Evolutionary conservation across 2,113 vertebrate genomes (phyloP), one percentile per base, ranked within the genome.

Genomic region (Oryzias woworae): DNA sequence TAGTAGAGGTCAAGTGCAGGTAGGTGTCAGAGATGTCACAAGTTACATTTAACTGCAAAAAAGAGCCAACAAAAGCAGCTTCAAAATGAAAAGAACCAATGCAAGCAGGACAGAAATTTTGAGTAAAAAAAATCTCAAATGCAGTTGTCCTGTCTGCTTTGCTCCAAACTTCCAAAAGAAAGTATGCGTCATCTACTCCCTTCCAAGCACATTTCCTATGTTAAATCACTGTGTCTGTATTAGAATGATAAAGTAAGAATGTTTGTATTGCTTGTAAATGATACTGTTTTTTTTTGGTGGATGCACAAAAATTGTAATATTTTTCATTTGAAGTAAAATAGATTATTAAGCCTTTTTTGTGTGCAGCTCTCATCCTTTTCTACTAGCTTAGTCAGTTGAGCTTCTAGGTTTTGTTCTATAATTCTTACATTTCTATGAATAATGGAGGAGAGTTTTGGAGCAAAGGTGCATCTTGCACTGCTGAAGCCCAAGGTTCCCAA

Each of bases 401-500:
- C 84, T 87, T 80, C 82, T 78, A 71, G 75, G 83, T 81, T 65
- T 84, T 81, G 62, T 80, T 85, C 84, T 86, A 84, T 86, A 85
- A 87, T 88, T 86, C 80, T 77, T 78, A 74, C 75, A 79, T 84
- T 86, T 80, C 68, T 53, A 88, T 92, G 85, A 93, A 91, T 93
- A 91, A 92, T 92, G 79, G 85, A 91, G 64, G 65, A 86, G 77
- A 87, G 80, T 87, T 90, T 91, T 85, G 89, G 88, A 89, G 86
- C 57, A 48, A 86, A 88, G 85, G 84, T 90, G 86, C 85, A 85
- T 89, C 80, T 75, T 83, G 74, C 78, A 65, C 68, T 83, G 79
- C 83, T 86, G 84, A 89, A 88, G 85, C 88, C 79, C 87, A 78
- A 82, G 83, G 76, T 88, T 90, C 85, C 82, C 87, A 90, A 92